Base-by-base conservation (phyloP, 2,797 vertebrate species). In the Poeciliopsis presidionis region DNA sequence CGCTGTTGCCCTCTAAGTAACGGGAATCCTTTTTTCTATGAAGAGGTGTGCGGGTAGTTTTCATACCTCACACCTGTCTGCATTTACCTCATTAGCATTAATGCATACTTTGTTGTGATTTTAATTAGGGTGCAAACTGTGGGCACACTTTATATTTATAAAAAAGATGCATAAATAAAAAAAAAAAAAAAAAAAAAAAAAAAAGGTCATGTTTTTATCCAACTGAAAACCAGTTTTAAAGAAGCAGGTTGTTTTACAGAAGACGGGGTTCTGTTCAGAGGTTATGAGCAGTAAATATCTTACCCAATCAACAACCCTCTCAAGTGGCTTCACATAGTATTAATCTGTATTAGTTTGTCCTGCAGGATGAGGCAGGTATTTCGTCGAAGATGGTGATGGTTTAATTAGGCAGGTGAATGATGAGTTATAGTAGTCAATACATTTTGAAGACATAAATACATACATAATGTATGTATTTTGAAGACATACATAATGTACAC, bases 31-130 rank as follows among this genome's bases (percentile, higher is more conserved):
- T 80, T 61, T 76, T 71, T 46, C 41, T 70, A 45, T 45, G 46
- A 73, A 80, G 53, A 74, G 55, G 25, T 39, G 43, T 22, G 45
- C 45, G 49, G 61, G 18, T 30, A 46, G 43, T 76, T 53, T 59
- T 81, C 14, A 65, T 45, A 71, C 71, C 39, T 74, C 25, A 46
- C 55, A 75, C 46, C 77, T 74, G 47, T 33, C 33, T 30, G 41
- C 61, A 71, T 77, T 67, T 57, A n/a, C 28, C 47, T 74, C 16
- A 75, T 72, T 67, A 51, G 55, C 71, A 76, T 43, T 65, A 57
- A 76, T 71, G 70, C 28, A 53, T 46, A 12, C 36, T 72, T 82
- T 39, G 78, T 70, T 75, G 65, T 70, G 75, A 79, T 82, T 79
- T 79, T 57, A 84, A 84, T 78, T 61, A 69, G 41, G 41, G 41